Percentiles rank a stretch among this genome's conserved stretches.
Evolutionary conservation across 2,888 invertebrate species (phyloP).

Genomic region (Orthosia incerta): DNA sequence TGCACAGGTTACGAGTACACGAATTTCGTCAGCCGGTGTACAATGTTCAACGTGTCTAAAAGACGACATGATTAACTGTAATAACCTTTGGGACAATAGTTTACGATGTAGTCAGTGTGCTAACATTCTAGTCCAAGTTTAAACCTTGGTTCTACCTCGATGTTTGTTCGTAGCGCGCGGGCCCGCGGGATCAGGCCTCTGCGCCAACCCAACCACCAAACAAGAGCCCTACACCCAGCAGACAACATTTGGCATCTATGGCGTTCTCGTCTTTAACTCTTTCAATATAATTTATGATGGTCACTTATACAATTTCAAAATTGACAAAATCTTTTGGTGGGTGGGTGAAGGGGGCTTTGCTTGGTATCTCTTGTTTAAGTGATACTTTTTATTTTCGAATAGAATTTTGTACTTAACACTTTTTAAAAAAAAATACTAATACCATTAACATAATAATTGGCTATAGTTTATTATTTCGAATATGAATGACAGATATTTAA

Average conservation of each 20-base stretch:
- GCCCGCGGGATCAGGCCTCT: slow-evolving; percentile 89
- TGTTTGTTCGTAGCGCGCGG: slow-evolving; percentile 82
- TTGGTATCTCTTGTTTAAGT: slow-evolving; percentile 89
- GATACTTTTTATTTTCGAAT: slow-evolving; percentile 64
- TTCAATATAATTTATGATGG: slow-evolving; percentile 43
- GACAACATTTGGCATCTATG: slow-evolving; percentile 76
- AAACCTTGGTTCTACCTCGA: slow-evolving; percentile 69
- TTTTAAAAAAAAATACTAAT: slow-evolving; percentile 52
- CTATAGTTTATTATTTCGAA: background rate
- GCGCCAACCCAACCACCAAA: slow-evolving; percentile 91
- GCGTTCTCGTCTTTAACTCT: slow-evolving; percentile 51
- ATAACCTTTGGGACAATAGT: slow-evolving; percentile 65
- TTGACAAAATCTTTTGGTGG: slow-evolving; percentile 88
- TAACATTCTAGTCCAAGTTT: slow-evolving; percentile 77
- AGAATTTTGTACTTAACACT: slow-evolving; percentile 42
- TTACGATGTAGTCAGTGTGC: slow-evolving; percentile 78
- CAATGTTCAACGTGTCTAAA: slow-evolving; percentile 72
- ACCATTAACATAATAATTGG: slow-evolving; percentile 28
- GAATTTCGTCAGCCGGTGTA: slow-evolving; percentile 48
- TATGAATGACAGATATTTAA: slow-evolving; percentile 8
- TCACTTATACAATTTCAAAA: slow-evolving; percentile 74
- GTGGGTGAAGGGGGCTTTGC: slow-evolving; percentile 92
- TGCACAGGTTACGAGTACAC: slow-evolving; percentile 49
- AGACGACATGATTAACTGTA: slow-evolving; percentile 75
- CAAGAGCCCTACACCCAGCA: slow-evolving; percentile 91